phyloP scores from a whole-genome alignment of 2,888 invertebrate species.

The Rhorus exstirpatorius region DNA sequence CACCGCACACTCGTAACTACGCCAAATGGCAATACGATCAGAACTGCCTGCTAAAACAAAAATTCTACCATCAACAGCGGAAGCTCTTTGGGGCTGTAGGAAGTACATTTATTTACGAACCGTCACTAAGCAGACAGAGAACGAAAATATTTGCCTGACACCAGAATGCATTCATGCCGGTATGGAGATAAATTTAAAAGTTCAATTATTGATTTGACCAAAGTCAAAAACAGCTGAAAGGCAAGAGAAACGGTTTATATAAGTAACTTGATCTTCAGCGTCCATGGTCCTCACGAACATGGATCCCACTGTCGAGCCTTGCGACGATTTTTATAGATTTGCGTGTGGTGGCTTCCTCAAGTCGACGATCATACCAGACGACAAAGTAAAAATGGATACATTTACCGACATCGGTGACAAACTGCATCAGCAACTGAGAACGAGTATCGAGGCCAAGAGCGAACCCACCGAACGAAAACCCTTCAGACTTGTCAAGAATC shows the following conservation, averaged over 20 bases:
- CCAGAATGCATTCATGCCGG: background rate
- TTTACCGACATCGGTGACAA: conserved; percentile 91
- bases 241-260: too few relatives aligned
- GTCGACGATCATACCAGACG: conserved; percentile 91
- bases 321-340: conserved; percentile 89
- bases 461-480: conserved; percentile 89
- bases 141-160: background rate
- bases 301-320: conserved; percentile 90
- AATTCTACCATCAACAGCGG: too few relatives aligned
- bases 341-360: conserved; percentile 89
- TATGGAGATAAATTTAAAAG: background rate
- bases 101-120: too few relatives aligned
- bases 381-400: conserved; percentile 91
- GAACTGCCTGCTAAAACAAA: too few relatives aligned
- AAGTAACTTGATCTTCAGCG: conserved; percentile 85
- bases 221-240: too few relatives aligned
- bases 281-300: conserved; percentile 90
- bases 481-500: conserved; percentile 92
- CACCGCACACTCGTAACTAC: too few relatives aligned
- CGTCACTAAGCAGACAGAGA: too few relatives aligned
- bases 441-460: conserved; percentile 89
- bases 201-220: background rate
- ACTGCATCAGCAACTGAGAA: conserved; percentile 90
- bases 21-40: too few relatives aligned
- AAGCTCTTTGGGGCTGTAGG: too few relatives aligned